Evolutionary conservation across 23 tunicate species (phyloP).

Genomic region (Diplosoma virens): DNA sequence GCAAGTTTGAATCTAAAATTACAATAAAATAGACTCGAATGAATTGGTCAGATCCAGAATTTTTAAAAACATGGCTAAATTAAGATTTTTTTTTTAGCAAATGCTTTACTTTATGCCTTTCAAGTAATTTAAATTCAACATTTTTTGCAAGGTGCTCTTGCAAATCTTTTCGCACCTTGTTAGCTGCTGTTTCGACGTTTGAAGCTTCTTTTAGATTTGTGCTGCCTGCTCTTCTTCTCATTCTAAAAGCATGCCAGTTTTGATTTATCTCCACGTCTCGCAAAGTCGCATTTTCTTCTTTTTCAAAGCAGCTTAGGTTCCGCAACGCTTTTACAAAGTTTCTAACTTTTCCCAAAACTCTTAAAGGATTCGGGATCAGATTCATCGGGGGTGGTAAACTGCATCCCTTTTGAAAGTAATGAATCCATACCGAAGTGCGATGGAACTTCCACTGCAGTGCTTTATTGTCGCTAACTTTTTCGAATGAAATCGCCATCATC

Average conservation of each 20-base stretch:
- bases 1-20: no score
- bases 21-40: no score
- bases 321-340: no score
- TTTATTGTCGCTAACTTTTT: slow-evolving; percentile 55
- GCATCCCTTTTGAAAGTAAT: slow-evolving; percentile 66
- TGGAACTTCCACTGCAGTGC: slow-evolving; percentile 84
- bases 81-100: no score
- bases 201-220: no score
- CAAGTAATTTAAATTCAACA: not conserved
- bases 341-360: not conserved
- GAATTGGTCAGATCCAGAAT: no score
- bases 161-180: not conserved
- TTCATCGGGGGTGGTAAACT: slow-evolving; percentile 90
- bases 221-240: no score
- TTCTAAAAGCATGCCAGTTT: no score
- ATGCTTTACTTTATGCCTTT: slow-evolving; percentile 3
- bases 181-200: not conserved
- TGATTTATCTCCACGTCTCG: no score
- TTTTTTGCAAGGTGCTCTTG: not conserved
- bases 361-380: slow-evolving; percentile 61
- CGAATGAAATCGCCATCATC: slow-evolving; percentile 83
- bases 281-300: no score
- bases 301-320: no score
- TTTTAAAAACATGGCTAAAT: no score
- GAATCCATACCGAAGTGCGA: slow-evolving; percentile 75